Evolutionary conservation across 2,888 invertebrate genomes (phyloP).

Genomic region (Hydropsyche betteni): DNA sequence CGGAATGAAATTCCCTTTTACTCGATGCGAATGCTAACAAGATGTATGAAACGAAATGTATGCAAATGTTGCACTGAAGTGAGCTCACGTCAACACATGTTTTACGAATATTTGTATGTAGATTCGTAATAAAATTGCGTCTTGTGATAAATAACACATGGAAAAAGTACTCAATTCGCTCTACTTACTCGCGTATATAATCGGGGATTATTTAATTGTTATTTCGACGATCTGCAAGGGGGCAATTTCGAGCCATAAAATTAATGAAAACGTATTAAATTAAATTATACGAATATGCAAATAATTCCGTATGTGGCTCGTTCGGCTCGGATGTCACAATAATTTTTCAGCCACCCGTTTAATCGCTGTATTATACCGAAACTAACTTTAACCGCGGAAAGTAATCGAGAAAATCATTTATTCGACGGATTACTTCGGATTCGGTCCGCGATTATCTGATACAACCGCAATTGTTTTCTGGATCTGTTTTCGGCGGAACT

Average conservation of each 20-base stretch:
- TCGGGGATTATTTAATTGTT: too few species aligned
- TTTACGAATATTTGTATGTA: too few species aligned
- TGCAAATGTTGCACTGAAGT: constrained; percentile 15
- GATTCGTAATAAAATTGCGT: too few species aligned
- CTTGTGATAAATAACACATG: too few species aligned
- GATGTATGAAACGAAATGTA: constrained; percentile 25
- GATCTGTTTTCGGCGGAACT: background rate
- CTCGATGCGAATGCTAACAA: background rate
- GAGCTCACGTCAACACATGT: constrained; percentile 7
- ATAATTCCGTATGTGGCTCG: background rate
- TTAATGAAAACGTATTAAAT: background rate
- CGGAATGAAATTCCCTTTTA: constrained; percentile 1
- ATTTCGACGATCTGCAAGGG: background rate
- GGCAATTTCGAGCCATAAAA: background rate
- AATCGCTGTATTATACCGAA: too few species aligned
- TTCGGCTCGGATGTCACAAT: background rate
- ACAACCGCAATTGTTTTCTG: background rate
- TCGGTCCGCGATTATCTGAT: background rate
- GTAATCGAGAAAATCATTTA: too few species aligned
- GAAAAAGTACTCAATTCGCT: too few species aligned
- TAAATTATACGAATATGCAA: background rate
- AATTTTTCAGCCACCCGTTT: background rate
- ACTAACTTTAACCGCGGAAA: too few species aligned
- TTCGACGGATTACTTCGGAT: too few species aligned
- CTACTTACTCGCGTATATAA: too few species aligned